phyloP scores from a whole-genome alignment of 2,888 invertebrate genomes.

The Heliconius cydno region DNA sequence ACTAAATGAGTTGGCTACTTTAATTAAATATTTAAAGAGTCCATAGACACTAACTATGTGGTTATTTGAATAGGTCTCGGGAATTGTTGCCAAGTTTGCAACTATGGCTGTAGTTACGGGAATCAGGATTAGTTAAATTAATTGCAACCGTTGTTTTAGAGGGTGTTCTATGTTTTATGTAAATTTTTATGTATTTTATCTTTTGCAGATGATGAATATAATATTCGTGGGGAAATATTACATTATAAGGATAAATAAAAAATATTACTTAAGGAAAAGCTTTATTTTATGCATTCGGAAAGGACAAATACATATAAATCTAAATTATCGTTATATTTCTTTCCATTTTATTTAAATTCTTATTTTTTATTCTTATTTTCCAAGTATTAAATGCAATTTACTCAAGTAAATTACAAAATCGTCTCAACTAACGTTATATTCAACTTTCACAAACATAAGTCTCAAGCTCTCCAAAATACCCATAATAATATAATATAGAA shows the following conservation, averaged over 20 bases:
- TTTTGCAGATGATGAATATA: background rate
- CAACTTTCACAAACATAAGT: background rate
- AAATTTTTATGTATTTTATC: background rate
- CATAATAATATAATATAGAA: background rate
- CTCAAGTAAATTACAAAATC: background rate
- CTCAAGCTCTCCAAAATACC: background rate
- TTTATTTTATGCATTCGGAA: too few species aligned
- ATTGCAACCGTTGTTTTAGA: background rate
- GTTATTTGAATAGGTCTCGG: slow-evolving; percentile 37
- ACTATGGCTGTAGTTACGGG: slow-evolving; percentile 14
- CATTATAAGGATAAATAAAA: background rate
- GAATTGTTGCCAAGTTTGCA: slow-evolving; percentile 36
- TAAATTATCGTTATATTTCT: background rate
- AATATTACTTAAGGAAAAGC: too few species aligned
- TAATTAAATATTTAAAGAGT: slow-evolving; percentile 45
- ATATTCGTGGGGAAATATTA: background rate
- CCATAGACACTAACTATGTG: slow-evolving; percentile 39
- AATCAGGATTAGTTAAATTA: slow-evolving; percentile 13
- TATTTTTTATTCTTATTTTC: background rate
- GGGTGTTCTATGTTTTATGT: background rate
- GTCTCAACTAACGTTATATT: background rate
- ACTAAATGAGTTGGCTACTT: slow-evolving; percentile 37
- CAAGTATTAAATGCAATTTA: background rate
- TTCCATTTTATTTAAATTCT: background rate
- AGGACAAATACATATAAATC: background rate